Percentiles rank a stretch among this genome's conserved stretches.
Evolutionary conservation across 2,797 vertebrate genomes (phyloP).

Genomic region (Rhynchotus rufescens): DNA sequence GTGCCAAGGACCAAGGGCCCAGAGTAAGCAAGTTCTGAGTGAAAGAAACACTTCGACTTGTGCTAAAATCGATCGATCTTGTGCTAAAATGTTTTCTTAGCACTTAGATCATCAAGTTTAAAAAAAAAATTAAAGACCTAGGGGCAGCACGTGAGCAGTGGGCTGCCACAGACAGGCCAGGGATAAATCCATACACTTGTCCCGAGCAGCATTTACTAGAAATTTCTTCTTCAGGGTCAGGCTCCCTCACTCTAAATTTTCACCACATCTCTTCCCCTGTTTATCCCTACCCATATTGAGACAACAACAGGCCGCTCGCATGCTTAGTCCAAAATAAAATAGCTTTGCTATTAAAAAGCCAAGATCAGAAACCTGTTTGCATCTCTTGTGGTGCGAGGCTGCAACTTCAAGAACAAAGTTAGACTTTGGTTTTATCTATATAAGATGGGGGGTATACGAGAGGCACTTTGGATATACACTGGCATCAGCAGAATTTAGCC

Average conservation of each 20-base stretch:
- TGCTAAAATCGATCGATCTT: too few relatives aligned
- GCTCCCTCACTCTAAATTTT: not conserved
- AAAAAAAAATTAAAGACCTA: not conserved
- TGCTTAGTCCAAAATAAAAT: not conserved
- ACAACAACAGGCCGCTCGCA: not conserved
- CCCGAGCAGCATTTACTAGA: not conserved
- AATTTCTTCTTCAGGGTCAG: not conserved
- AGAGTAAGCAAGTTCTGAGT: not conserved
- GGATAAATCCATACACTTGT: not conserved
- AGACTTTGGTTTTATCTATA: not conserved
- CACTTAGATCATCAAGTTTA: not conserved
- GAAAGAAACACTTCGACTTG: not conserved
- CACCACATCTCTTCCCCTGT: not conserved
- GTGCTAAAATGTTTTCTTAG: not conserved
- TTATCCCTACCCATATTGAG: not conserved
- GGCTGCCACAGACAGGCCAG: not conserved
- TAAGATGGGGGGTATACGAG: not conserved
- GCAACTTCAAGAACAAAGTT: conserved; percentile 14
- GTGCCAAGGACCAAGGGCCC: not conserved
- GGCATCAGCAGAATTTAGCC: not conserved
- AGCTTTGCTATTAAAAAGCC: conserved; percentile 27
- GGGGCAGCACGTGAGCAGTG: not conserved
- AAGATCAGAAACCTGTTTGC: not conserved
- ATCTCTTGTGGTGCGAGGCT: conserved; percentile 2
- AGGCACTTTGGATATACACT: conserved; percentile 5